Conservation (phyloP, 1,140 invertebrate species). For the Caenorhabditis latens region DNA sequence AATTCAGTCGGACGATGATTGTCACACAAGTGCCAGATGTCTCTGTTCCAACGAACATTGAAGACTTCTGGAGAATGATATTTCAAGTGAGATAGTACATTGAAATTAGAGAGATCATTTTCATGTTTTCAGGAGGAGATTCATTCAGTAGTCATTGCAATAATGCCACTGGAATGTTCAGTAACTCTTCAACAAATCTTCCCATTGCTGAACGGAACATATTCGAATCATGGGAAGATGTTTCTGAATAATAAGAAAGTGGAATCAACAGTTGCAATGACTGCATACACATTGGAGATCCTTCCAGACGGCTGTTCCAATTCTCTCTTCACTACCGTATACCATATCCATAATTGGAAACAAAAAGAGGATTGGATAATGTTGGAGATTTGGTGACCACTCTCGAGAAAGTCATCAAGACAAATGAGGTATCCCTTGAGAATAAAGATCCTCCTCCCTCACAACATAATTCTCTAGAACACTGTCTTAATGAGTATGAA, state of each 20-base stretch:
- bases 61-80: conserved; percentile 56
- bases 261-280: conserved; percentile 12
- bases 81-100: conserved; percentile 3
- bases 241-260: conserved; percentile 53
- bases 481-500: conserved; percentile 27
- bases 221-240: conserved; percentile 35
- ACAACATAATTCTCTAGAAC: neutral
- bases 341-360: conserved; percentile 27
- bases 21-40: conserved; percentile 16
- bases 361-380: conserved; percentile 3
- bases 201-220: neutral
- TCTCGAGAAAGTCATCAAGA: neutral
- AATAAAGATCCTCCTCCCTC: neutral
- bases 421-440: conserved; percentile 2
- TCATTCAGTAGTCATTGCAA: neutral
- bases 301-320: conserved; percentile 52
- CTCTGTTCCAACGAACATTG: conserved; percentile 78
- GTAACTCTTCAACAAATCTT: conserved; percentile 10
- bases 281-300: conserved; percentile 17
- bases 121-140: conserved; percentile 23
- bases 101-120: neutral
- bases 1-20: conserved; percentile 34
- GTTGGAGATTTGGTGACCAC: conserved; percentile 13
- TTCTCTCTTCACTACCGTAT: conserved; percentile 64
- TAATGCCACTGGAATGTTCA: conserved; percentile 21